A percentile compares a stretch with the other conserved stretches of the same genome.
These are phyloP conservation scores for Epinephelus awoara DNA, from an alignment of 2,797 vertebrate species.

Conservation along the genomic window DNA sequence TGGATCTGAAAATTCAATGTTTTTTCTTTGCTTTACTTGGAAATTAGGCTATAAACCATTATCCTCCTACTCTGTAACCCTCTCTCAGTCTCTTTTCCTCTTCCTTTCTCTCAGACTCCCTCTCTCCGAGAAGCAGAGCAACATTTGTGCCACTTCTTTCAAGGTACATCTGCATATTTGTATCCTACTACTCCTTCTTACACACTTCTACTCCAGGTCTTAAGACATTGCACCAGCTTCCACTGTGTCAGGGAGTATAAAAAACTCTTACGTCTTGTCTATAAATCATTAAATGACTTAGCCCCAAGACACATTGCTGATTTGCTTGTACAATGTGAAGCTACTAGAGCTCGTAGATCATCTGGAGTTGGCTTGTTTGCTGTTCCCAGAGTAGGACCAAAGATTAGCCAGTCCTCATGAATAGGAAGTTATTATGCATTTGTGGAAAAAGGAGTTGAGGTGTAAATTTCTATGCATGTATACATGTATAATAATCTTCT, in stretches of 20 bases:
- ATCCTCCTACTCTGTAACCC: slow-evolving; percentile 2
- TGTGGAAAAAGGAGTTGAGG: slow-evolving; percentile 40
- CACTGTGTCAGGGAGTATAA: slow-evolving; percentile 42
- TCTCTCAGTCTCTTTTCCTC: background rate
- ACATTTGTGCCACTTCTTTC: slow-evolving; percentile 16
- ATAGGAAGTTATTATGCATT: slow-evolving; percentile 4
- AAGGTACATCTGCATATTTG: slow-evolving; percentile 31
- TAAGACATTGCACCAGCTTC: slow-evolving; percentile 21
- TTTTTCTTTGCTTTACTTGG: slow-evolving; percentile 53
- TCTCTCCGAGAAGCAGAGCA: background rate
- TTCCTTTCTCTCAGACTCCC: background rate
- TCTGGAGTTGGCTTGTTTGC: slow-evolving; percentile 52
- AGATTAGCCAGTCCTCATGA: slow-evolving; percentile 33
- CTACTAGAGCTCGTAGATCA: slow-evolving; percentile 61
- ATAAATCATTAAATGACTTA: slow-evolving; percentile 74
- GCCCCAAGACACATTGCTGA: slow-evolving; percentile 56
- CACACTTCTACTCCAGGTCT: slow-evolving; percentile 18
- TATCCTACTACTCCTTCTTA: background rate
- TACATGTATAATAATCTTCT: slow-evolving; percentile 13
- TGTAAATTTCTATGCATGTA: slow-evolving; percentile 15
- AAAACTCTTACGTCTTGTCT: slow-evolving; percentile 44
- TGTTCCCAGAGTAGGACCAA: slow-evolving; percentile 39
- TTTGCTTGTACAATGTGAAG: slow-evolving; percentile 63
- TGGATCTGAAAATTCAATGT: slow-evolving; percentile 54
- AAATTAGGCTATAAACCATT: slow-evolving; percentile 38